A percentile compares a stretch with the other conserved stretches of the same genome.
These are phyloP conservation scores for Drosophila parthenogenetica DNA, from an alignment of 2,888 invertebrate genomes.

Conservation along the genomic window DNA sequence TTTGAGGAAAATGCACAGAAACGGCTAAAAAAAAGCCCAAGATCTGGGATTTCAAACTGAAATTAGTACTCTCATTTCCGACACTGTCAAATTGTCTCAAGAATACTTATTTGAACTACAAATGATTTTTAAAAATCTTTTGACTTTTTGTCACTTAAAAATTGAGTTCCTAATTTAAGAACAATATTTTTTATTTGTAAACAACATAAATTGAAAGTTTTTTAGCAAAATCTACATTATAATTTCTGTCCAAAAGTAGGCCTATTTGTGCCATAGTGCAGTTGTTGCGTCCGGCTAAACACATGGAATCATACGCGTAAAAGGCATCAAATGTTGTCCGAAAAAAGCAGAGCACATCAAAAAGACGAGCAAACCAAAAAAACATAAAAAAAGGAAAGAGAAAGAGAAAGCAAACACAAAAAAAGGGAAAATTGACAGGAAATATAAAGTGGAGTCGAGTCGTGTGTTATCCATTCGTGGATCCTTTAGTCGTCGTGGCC, in stretches of 20 bases:
- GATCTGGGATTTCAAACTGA: too few species aligned
- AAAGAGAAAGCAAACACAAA: conserved; percentile 7
- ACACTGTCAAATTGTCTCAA: too few species aligned
- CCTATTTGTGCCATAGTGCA: background rate
- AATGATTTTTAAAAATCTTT: too few species aligned
- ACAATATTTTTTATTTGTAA: too few species aligned
- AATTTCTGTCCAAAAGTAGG: background rate
- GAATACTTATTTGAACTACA: too few species aligned
- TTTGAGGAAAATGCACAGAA: too few species aligned
- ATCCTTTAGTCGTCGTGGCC: conserved; percentile 31
- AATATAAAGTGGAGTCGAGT: conserved; percentile 3
- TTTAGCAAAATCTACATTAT: background rate
- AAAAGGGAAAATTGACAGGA: background rate
- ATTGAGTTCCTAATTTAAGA: too few species aligned
- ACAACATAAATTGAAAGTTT: too few species aligned
- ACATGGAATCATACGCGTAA: conserved; percentile 57
- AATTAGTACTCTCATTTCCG: too few species aligned
- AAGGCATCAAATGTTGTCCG: conserved; percentile 78
- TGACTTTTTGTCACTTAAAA: too few species aligned
- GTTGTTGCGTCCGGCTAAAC: background rate
- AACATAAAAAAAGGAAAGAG: background rate
- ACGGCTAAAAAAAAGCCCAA: too few species aligned
- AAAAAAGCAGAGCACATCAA: conserved; percentile 54
- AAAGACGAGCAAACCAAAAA: conserved; percentile 17
- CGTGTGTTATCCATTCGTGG: conserved; percentile 1